Evolutionary conservation across 2,113 vertebrate species (phyloP), one percentile per base, ranked within the genome.

Genomic region (Eubucco bourcierii): DNA sequence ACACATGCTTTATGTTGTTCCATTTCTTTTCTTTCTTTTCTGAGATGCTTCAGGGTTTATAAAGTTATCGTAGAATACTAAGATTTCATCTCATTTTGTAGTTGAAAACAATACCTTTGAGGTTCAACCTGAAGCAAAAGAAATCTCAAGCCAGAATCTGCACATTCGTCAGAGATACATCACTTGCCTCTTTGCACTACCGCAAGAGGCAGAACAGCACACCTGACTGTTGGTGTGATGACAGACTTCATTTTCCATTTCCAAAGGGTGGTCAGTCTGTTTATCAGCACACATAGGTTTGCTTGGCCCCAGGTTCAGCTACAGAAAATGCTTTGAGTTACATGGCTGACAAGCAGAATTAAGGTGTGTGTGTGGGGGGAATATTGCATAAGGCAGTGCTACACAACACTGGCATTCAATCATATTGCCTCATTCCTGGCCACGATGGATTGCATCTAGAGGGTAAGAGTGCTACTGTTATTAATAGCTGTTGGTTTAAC

Each of bases 401-500:
- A 71, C 16, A 37, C 37, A 86, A 47, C 34, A 61, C 28, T 19
- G 24, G 34, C 66, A 56, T n/a, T 56, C 47, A 12, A 31, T 4
- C 76, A 19, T 28, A 73, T 0, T 74, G 74, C 78, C 46, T 89
- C 41, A 91, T 44, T 58, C 77, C 52, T 84, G 74, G 73, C 74
- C 83, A 37, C 24, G 47, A 39, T 6, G 33, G 39, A 92, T 37
- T 14, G 6, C 33, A 87, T 75, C 50, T 55, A 56, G 5, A 14
- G 75, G 92, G 37, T 25, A 55, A 93, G 52, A 92, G 88, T 87
- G 78, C 88, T 88, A 21, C 18, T 84, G 61, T 86, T 90, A 78
- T 59, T 90, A 94, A 63, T 44, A 90, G 87, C 2, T 85, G 60
- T 88, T 93, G 37, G 60, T 76, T 95, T 70, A 94, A 71, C 83